Base-by-base conservation (phyloP, 2,797 vertebrate genomes). In the Vireo griseus region DNA sequence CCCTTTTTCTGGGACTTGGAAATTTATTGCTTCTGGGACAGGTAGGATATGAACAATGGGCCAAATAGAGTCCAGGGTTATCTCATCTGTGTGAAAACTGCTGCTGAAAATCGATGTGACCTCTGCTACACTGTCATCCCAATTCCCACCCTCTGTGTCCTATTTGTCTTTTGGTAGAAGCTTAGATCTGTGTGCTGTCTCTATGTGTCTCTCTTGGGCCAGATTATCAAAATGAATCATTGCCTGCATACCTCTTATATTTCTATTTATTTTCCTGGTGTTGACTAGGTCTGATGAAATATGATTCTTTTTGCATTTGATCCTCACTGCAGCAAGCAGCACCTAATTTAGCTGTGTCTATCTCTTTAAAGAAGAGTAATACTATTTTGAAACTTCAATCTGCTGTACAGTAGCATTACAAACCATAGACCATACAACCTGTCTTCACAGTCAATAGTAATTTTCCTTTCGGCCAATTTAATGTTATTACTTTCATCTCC, bases 211-310 rank as follows among this genome's bases (percentile, higher is more conserved):
- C 98, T 98, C 98, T 96, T 96, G 97, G 98, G 98, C 97, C 98
- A 98, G 98, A 98, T 99, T 98, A 99, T 98, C 98, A 97, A 97
- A 98, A 98, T 98, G 98, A 98, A 98, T 98, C 98, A 98, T 98
- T 96, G 98, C 97, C 97, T 96, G 96, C 96, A 97, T 97, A 96
- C 95, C 97, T 98, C 97, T 97, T 98, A 98, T 97, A 97, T 97
- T 98, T 98, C 98, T 98, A 98, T 98, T 98, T 98, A 98, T 98
- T 98, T 98, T 98, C 97, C 97, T 96, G 94, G 86, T 98, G 97
- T 96, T 98, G 98, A 98, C 97, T 97, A 95, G 98, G 95, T 95
- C 92, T 95, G 96, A 97, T 98, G 98, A 98, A 98, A 98, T 98
- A 98, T 97, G 98, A 97, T 97, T 97, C 97, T 97, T 98, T 97